Base-by-base conservation (phyloP, 2,797 vertebrate species). In the Mormyrus hasselquistii region DNA sequence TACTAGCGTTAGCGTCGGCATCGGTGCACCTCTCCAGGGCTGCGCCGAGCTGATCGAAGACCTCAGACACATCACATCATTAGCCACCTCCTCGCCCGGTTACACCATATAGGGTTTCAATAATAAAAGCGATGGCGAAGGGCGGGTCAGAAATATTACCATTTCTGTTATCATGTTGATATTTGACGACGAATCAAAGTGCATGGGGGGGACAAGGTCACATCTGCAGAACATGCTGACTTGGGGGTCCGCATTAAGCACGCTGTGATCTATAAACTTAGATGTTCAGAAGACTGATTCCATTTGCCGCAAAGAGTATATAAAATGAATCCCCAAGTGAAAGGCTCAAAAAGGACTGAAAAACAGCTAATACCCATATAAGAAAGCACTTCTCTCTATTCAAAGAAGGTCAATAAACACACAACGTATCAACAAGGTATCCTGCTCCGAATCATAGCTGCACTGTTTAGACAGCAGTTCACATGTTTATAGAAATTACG, bases 401-500 rank as follows among this genome's bases (percentile, higher is more conserved):
- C 52, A 59, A 49, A 83, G 19, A 47, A 85, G 52, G 12, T 50
- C 29, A 49, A 29, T 69, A 62, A 62, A 44, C 59, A 55, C 25
- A 86, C 34, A 44, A 44, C 25, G 16, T 57, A 41, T 86, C 86
- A 86, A 73, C 88, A 86, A 38, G 14, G 55, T 38, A 25, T 86
- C 79, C 88, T 50, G 47, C 62, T 89, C 62, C 16, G 25, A 41
- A 12, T 86, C 84, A 59, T 14, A 22, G 50, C 59, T 50, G 16
- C 84, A 41, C 25, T 86, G 25, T 85, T 65, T 55, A 44, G 47
- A 50, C 84, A 89, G 59, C 62, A 38, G 53, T 10, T 53, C 62
- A 76, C 57, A 87, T 87, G 83, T 86, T 89, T 87, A 89, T 19
- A 73, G 49, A 86, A 57, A 52, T 62, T 14, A 49, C 73, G 4